Base-by-base conservation (phyloP, 1,140 invertebrate genomes). In the Argopecten irradians region DNA sequence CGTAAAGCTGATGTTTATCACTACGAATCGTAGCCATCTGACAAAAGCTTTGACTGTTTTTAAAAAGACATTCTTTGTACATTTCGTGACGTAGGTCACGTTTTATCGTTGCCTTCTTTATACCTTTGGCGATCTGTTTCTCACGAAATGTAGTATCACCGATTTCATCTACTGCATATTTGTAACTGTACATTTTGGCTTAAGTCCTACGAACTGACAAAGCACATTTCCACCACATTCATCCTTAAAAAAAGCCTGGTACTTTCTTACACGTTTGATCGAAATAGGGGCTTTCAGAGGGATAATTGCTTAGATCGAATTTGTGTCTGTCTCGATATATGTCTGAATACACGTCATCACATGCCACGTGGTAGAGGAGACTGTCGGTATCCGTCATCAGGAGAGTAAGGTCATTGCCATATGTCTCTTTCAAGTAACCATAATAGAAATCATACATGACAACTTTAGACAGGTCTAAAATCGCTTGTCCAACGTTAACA, bases 181-280 rank as follows among this genome's bases (percentile, higher is more conserved):
- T 19, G 22, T 46, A 46, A 39, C 5, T 8, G 22, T 46, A 46
- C 43, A 46, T 46, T 46, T 46, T 16, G 2, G 85, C 22, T 43
- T 85, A 14, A 92, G 94, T 95, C 34, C 89, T 7, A 89, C 85
- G 89, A 91, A 91, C 19, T 89, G 46, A 36, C 87, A 34, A 34
- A 91, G 85, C 2, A 34, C 16, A n/a, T 34, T 71, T n/a, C 87
- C 87, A 5, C 82, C 36, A 34, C 16, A 36, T 43, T 90, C 87
- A 36, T 91, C 90, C 82, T 91, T 91, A 82, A 91, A 83, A n/a
- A 33, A 86, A 90, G 19, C 89, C 89, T 34, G 88, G 34, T 16
- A 86, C 87, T 36, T 91, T 90, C 19, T 71, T 84, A 32, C 90
- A 89, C 11, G 41, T 39, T 2, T 1, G 8, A 32, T 82, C 43